A percentile compares a stretch with the other conserved stretches of the same genome.
These are phyloP conservation scores for Rhamphomyia laevipes DNA, from an alignment of 2,888 invertebrate genomes.

Conservation along the genomic window DNA sequence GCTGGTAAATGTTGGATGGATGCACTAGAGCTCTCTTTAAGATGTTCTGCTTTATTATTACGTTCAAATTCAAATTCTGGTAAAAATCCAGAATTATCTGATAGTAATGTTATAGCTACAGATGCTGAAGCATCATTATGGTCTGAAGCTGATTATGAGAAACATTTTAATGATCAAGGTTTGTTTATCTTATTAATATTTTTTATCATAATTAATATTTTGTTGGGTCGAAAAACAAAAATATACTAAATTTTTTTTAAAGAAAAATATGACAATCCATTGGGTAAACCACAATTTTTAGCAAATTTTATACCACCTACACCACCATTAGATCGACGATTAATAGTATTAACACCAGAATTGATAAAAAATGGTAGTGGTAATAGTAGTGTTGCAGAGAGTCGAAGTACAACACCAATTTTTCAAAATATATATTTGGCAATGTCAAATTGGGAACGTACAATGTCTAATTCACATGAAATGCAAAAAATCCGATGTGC, in stretches of 20 bases:
- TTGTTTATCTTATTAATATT: slow-evolving; percentile 25
- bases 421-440: slow-evolving; percentile 41
- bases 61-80: slow-evolving; percentile 49
- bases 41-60: slow-evolving; percentile 60
- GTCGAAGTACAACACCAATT: slow-evolving; percentile 41
- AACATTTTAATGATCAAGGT: slow-evolving; percentile 81
- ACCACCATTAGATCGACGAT: slow-evolving; percentile 22
- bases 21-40: slow-evolving; percentile 75
- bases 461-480: slow-evolving; percentile 23
- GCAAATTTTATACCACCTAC: slow-evolving; percentile 19
- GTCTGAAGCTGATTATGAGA: slow-evolving; percentile 81
- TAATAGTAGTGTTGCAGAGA: slow-evolving; percentile 21
- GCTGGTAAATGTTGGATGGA: slow-evolving; percentile 96
- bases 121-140: slow-evolving; percentile 58
- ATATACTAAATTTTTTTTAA: neutral
- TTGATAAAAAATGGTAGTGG: slow-evolving; percentile 17
- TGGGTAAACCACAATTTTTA: slow-evolving; percentile 10
- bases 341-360: slow-evolving; percentile 17
- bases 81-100: slow-evolving; percentile 5
- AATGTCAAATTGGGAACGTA: slow-evolving; percentile 33
- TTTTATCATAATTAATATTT: neutral
- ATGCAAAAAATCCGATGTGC: slow-evolving; percentile 21
- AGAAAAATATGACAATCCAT: neutral
- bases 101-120: slow-evolving; percentile 30
- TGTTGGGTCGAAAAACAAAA: neutral